These are phyloP conservation scores for Coendou prehensilis DNA, from an alignment of 2,797 vertebrate genomes.

Conservation along the genomic window DNA sequence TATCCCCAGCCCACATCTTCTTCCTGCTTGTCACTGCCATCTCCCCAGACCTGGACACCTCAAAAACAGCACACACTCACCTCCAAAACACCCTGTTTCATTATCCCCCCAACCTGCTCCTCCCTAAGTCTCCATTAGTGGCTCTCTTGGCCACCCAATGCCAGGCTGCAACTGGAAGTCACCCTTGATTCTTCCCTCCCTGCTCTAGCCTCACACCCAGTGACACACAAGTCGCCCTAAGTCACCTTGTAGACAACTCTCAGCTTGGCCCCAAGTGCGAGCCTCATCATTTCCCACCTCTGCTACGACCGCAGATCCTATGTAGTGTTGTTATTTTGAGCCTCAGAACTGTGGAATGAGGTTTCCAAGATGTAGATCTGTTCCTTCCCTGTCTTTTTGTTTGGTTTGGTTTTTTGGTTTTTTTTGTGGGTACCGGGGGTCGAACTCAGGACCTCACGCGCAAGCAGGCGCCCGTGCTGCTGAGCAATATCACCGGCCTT, in stretches of 20 bases:
- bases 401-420: too few relatives aligned
- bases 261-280: neutral
- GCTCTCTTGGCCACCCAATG: rapidly evolving
- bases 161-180: neutral
- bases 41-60: neutral
- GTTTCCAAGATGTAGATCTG: neutral
- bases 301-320: neutral
- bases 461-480: too few relatives aligned
- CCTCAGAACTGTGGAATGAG: neutral
- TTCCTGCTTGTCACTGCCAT: neutral
- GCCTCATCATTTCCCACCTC: neutral
- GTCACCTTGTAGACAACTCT: neutral
- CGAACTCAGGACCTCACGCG: too few relatives aligned
- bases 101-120: neutral
- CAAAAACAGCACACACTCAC: neutral
- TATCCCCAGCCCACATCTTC: neutral
- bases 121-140: rapidly evolving
- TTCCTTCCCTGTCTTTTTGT: neutral
- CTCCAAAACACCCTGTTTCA: neutral
- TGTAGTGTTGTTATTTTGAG: neutral
- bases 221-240: too few relatives aligned
- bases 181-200: neutral
- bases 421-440: too few relatives aligned
- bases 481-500: too few relatives aligned
- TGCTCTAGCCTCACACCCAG: neutral